Conservation (phyloP, 2,113 vertebrate genomes). For the Origma solitaria region DNA sequence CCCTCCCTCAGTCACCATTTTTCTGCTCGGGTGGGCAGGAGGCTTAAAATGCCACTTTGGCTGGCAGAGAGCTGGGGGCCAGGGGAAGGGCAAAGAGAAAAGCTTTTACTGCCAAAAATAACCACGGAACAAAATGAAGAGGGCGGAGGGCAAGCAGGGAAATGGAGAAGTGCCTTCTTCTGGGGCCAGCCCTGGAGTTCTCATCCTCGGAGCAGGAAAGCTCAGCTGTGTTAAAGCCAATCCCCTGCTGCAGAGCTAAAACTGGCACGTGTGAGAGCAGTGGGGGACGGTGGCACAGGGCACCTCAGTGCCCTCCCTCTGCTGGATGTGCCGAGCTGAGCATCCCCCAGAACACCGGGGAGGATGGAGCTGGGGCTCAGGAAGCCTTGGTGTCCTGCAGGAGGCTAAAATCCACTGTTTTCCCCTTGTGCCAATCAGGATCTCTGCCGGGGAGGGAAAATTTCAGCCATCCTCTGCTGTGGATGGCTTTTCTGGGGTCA, state of each 20-base stretch:
- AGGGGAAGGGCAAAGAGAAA: slow-evolving; percentile 3
- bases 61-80: slow-evolving; percentile 14
- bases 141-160: neutral
- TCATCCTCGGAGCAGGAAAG: neutral
- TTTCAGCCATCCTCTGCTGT: too few species aligned
- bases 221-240: neutral
- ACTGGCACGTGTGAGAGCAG: neutral
- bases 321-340: rapidly evolving
- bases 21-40: slow-evolving; percentile 54
- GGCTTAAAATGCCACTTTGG: slow-evolving; percentile 61
- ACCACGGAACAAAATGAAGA: neutral
- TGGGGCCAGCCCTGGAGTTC: neutral
- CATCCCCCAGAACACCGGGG: too few species aligned
- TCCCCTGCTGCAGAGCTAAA: neutral
- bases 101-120: slow-evolving; percentile 66
- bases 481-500: too few species aligned
- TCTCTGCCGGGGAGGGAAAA: too few species aligned
- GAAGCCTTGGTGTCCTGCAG: too few species aligned
- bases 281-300: rapidly evolving
- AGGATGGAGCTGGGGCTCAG: too few species aligned
- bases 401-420: too few species aligned
- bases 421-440: too few species aligned
- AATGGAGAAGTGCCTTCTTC: neutral
- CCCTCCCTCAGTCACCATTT: slow-evolving; percentile 32
- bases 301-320: neutral